Conservation (phyloP, 2,113 vertebrate genomes). For the Macquaria australasica region DNA sequence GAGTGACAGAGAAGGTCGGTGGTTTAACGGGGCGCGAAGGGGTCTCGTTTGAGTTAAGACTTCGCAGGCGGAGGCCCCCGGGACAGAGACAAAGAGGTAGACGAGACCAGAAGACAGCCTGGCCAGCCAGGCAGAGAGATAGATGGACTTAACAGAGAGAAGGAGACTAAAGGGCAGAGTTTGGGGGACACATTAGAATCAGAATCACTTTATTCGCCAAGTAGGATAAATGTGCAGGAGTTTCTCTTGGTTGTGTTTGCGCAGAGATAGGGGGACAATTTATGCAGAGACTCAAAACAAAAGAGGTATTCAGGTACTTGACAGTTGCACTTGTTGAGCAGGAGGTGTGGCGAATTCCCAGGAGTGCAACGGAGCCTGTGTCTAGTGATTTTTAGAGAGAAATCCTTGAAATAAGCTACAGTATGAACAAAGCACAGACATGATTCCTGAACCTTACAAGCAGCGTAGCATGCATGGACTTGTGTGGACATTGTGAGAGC, state of each 20-base stretch:
- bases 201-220: constrained; percentile 61
- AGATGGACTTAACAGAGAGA: constrained; percentile 68
- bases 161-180: constrained; percentile 63
- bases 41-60: constrained; percentile 78
- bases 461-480: constrained; percentile 25
- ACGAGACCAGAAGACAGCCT: constrained; percentile 64
- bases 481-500: constrained; percentile 48
- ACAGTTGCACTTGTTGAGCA: constrained; percentile 62
- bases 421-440: constrained; percentile 45
- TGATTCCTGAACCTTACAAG: constrained; percentile 43
- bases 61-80: constrained; percentile 64
- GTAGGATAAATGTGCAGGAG: constrained; percentile 56
- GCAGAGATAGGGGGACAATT: constrained; percentile 10
- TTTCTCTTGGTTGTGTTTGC: constrained; percentile 13
- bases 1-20: constrained; percentile 83
- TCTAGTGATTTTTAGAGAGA: constrained; percentile 39
- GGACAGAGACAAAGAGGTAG: constrained; percentile 75
- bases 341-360: constrained; percentile 36
- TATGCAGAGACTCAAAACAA: constrained; percentile 42
- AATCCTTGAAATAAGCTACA: constrained; percentile 16
- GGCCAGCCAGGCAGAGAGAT: constrained; percentile 70
- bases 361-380: neutral
- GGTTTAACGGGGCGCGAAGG: constrained; percentile 79
- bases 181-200: constrained; percentile 65
- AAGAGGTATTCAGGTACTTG: constrained; percentile 26